Evolutionary conservation across 23 tunicate species (phyloP).

Genomic region (Oikopleura dioica): DNA sequence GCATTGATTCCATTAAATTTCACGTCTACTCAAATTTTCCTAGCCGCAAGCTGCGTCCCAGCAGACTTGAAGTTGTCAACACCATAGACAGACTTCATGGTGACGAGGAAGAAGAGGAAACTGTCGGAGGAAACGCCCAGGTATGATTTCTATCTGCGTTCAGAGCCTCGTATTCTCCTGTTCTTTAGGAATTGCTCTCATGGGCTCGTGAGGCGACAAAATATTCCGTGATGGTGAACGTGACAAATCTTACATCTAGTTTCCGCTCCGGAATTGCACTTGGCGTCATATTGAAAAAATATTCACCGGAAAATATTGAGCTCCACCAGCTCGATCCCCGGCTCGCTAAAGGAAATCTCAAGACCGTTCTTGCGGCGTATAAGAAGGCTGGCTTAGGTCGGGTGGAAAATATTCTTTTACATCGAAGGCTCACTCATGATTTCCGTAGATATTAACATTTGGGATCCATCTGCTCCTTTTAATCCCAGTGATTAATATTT

Average conservation of each 20-base stretch:
- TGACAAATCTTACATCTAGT: neutral
- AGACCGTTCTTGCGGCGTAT: neutral
- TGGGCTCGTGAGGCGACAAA: neutral
- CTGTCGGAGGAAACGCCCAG: neutral
- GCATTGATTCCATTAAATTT: no score
- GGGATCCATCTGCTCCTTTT: no score
- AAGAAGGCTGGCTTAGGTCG: neutral
- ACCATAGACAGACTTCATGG: neutral
- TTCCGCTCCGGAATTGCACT: neutral
- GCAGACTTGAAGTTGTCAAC: neutral
- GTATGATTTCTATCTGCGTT: no score
- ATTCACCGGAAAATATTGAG: neutral
- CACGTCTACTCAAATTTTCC: no score
- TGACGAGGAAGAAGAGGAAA: neutral
- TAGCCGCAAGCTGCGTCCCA: neutral
- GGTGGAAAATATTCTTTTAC: no score
- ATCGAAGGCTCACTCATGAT: no score
- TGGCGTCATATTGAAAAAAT: conserved; percentile 1
- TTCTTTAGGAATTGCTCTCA: no score
- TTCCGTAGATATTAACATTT: no score
- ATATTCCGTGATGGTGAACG: neutral
- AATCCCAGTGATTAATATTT: no score
- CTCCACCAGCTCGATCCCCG: neutral
- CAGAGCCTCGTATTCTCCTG: no score
- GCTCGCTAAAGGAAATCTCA: neutral